Base-by-base conservation (phyloP, 2,888 invertebrate genomes). In the Hoplodrina blanda region DNA sequence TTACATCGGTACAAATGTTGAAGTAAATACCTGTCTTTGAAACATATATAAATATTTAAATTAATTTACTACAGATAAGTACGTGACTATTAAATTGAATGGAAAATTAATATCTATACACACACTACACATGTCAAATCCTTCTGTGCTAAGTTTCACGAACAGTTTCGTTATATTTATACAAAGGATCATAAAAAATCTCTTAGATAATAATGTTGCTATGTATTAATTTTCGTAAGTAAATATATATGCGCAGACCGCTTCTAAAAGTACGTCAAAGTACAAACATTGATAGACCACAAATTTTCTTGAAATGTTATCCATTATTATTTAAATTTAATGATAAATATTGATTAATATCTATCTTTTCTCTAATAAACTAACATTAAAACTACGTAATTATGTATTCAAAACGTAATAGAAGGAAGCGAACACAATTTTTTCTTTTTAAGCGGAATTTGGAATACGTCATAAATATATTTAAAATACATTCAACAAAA, bases 51-150 rank as follows among this genome's bases (percentile, higher is more conserved):
- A 75, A 77, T 61, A 76, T 77, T 81, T 69, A 80, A 81, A 75
- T 61, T 72, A 83, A 77, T 78, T 60, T 78, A 69, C 73, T 61
- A 76, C 82, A 80, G 56, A 60, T 65, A 70, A 71, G 72, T 65
- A 80, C 67, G 72, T 61, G 63, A 75, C 66, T 62, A 74, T 70
- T 76, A 76, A 76, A 81, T 81, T 73, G 77, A 85, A n/a, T 80
- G 77, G 75, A 64, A 87, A 88, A 87, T 81, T 66, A 85, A 82
- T 66, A 73, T 69, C 62, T 82, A 81, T 85, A 87, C 82, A 87
- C 83, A 85, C 76, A 80, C 90, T 93, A 92, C 88, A 74, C 75
- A 86, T 89, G 62, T 92, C 92, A 93, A 93, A 93, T 93, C 93
- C 93, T 73, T 92, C 88, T 87, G 93, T 93, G 93, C 93, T 85